Evolutionary conservation across 2,113 vertebrate species (phyloP).

Genomic region (Miniopterus natalensis): DNA sequence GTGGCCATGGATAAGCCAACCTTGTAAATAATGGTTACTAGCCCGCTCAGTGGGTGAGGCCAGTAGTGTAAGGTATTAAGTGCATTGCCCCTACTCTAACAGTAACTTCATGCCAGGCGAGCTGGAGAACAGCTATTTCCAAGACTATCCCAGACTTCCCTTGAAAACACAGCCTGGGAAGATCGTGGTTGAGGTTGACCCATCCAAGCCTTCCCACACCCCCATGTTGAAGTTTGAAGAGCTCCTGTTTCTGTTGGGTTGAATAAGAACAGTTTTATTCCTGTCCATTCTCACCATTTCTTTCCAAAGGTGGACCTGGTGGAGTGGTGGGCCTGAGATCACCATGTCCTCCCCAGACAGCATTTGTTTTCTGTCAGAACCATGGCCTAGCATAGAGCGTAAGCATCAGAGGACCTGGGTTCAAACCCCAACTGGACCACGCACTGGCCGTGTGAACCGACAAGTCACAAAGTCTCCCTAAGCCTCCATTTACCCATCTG

Average conservation of each 20-base stretch:
- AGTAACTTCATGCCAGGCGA: neutral
- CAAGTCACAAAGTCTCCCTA: neutral
- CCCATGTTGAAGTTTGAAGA: neutral
- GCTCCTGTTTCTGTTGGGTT: neutral
- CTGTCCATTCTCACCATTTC: neutral
- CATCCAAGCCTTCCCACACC: neutral
- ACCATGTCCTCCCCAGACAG: neutral
- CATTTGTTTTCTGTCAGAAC: neutral
- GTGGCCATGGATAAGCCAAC: slow-evolving; percentile 52
- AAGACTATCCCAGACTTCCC: neutral
- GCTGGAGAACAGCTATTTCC: neutral
- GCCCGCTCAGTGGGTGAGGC: neutral
- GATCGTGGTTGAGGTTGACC: neutral
- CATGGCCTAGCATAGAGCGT: neutral
- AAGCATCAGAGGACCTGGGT: neutral
- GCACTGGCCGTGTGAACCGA: neutral
- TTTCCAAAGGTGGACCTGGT: neutral
- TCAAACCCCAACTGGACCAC: neutral
- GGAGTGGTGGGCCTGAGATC: neutral
- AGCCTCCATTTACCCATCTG: neutral
- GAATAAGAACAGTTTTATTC: neutral
- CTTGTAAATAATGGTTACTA: slow-evolving; percentile 36
- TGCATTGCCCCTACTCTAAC: neutral
- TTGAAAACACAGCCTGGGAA: neutral
- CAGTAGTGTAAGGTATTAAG: fast-evolving